Percentiles rank a stretch among this genome's conserved stretches.
Evolutionary conservation across 2,888 invertebrate genomes (phyloP).

Genomic region (Pristionchus fissidentatus): DNA sequence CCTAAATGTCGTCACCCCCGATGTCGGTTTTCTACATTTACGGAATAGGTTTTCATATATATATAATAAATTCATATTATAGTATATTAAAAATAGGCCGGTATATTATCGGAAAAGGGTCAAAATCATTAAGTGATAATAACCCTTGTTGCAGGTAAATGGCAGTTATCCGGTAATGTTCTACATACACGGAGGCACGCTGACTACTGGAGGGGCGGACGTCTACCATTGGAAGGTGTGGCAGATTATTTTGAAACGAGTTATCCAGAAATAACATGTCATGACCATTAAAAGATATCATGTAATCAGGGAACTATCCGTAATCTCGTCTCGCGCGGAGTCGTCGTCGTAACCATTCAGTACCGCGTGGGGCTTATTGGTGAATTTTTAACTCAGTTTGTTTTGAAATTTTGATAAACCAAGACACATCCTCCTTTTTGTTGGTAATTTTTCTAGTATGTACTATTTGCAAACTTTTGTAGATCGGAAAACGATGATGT

Average conservation of each 20-base stretch:
- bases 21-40: background rate
- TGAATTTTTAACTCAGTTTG: background rate
- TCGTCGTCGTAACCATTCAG: conserved; percentile 8
- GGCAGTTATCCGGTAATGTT: conserved; percentile 35
- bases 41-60: background rate
- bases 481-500: background rate
- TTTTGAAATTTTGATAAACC: background rate
- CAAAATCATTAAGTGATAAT: background rate
- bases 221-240: conserved; percentile 44
- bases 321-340: conserved; percentile 31
- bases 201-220: conserved; percentile 7
- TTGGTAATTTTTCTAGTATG: background rate
- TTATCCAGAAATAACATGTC: background rate
- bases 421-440: background rate
- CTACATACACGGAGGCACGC: conserved; percentile 42
- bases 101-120: no score
- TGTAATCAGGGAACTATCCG: background rate
- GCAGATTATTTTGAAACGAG: background rate
- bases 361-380: conserved; percentile 6
- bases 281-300: background rate
- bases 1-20: conserved; percentile 38
- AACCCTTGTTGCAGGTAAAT: background rate
- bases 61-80: background rate
- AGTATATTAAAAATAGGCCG: no score
- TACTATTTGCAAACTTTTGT: no score